phyloP scores from a whole-genome alignment of 2,113 vertebrate species.

The human region GRCh38 chr16:52585501-52586000 shows the following conservation, averaged over 20 bases:
- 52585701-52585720: background rate
- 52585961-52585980: background rate
- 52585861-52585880: background rate
- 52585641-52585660: background rate
- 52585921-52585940: background rate
- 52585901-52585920: background rate
- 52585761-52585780: background rate
- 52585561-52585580: background rate
- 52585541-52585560: rapidly evolving
- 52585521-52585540: background rate
- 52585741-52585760: background rate
- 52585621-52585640: background rate
- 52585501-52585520: background rate
- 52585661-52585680: background rate
- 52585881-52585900: background rate
- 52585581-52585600: too few species aligned
- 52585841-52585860: background rate
- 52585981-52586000: background rate
- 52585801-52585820: background rate
- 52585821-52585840: background rate
- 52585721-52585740: background rate
- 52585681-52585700: background rate
- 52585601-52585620: background rate
- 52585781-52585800: background rate
- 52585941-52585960: background rate